Base-by-base conservation (phyloP, 2,797 vertebrate species). In the Calcarius lapponicus region DNA sequence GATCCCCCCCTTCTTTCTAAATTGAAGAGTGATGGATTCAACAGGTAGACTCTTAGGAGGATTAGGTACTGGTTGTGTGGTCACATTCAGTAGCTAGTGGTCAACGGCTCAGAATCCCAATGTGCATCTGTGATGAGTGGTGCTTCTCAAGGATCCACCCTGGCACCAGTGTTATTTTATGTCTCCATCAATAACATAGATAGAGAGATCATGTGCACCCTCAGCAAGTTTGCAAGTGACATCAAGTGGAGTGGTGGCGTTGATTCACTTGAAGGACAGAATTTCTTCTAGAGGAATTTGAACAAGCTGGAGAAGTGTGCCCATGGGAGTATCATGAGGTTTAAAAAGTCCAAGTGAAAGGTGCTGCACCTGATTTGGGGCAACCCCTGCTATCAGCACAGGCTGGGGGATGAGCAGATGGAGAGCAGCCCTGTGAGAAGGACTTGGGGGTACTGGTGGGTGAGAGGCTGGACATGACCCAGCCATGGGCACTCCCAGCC, bases 331-430 rank as follows among this genome's bases (percentile, higher is more conserved):
- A 7, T 36, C 2, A 50, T 4, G 18, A 58, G 8, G 36, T 28
- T 32, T 31, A 51, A 51, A 8, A 75, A 24, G 18, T 5, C 10
- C 12, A 43, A 38, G 38, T 28, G 12, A 10, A 28, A 51, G 2
- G 18, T 51, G 7, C 38, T 42, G 26, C 36, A 8, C 5, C 18
- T 43, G 26, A 8, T 15, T 9, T 3, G 1, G 61, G 22, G 4
- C 38, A 50, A 66, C 0, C 3, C 3, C 21, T 0, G 0, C 8
- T 28, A 16, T 7, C 22, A 51, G 2, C 0, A 0, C 15, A 45
- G 62, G 12, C 18, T 60, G n/a, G 8, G 22, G 12, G 15, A 58
- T 38, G 28, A n/a, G 0, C 15, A 67, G 28, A 36, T 4, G 0
- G 1, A 66, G 9, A 36, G 18, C 53, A 60, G 28, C 22, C 12